A percentile compares a stretch with the other conserved stretches of the same genome.
Conservation (phyloP, 1,140 invertebrate genomes). For the Dendroctonus ponderosae region DNA sequence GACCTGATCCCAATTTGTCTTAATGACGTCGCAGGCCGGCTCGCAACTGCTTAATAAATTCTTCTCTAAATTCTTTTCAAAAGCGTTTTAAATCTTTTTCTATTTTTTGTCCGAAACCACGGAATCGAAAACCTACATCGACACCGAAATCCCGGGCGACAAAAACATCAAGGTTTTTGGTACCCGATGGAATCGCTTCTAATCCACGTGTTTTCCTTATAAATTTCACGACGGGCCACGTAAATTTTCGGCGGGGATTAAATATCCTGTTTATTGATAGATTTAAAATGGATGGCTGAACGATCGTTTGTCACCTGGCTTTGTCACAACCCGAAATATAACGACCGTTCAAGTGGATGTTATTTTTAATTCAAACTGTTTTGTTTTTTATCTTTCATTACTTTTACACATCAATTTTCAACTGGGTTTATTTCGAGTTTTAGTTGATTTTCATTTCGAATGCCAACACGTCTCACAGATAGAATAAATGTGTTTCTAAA, state of each 20-base stretch:
- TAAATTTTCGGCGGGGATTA: slow-evolving; percentile 12
- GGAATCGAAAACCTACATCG: slow-evolving; percentile 17
- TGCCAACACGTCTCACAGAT: too few relatives aligned
- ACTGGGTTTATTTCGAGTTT: too few relatives aligned
- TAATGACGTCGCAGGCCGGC: slow-evolving; percentile 8
- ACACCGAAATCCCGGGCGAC: not conserved
- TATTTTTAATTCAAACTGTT: too few relatives aligned
- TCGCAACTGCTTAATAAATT: not conserved
- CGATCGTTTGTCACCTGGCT: not conserved
- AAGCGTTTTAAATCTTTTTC: slow-evolving; percentile 1
- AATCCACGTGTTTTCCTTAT: slow-evolving; percentile 10
- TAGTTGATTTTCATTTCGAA: too few relatives aligned
- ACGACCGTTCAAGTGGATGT: too few relatives aligned
- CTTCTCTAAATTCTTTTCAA: too few relatives aligned
- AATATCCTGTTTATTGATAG: slow-evolving; percentile 12
- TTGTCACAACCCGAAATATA: too few relatives aligned
- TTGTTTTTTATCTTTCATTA: too few relatives aligned
- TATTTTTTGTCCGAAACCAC: slow-evolving; percentile 17
- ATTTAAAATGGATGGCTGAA: slow-evolving; percentile 3
- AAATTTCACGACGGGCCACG: slow-evolving; percentile 8
- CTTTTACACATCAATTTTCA: too few relatives aligned
- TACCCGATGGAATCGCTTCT: not conserved
- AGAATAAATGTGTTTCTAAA: too few relatives aligned
- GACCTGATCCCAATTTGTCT: slow-evolving; percentile 25
- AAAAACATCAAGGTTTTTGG: not conserved